Evolutionary conservation across 2,797 vertebrate genomes (phyloP).

Genomic region (Sebastiscus albofasciatus): DNA sequence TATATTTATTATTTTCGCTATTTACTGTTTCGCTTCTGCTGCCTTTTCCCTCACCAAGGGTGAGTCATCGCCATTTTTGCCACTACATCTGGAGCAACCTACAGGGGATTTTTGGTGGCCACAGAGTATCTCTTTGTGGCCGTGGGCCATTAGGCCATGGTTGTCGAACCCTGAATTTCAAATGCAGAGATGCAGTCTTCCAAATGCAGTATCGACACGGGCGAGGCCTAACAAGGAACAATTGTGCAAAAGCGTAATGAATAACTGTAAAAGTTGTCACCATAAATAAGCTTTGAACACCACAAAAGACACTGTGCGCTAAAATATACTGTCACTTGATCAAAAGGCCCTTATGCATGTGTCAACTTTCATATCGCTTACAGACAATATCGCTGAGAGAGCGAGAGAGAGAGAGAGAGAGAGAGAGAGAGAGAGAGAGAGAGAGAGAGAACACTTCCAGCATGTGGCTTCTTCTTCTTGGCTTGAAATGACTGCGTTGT

Average conservation of each 20-base stretch:
- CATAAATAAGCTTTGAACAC: constrained; percentile 5
- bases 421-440: neutral
- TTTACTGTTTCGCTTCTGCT: no score
- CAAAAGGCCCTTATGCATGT: constrained; percentile 23
- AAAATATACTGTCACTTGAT: constrained; percentile 44
- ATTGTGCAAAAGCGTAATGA: neutral
- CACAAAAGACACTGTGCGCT: constrained; percentile 6
- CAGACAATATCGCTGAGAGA: constrained; percentile 7
- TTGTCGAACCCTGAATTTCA: neutral
- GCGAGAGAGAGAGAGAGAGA: neutral
- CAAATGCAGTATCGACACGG: neutral
- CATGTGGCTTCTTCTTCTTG: neutral
- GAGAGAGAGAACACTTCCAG: neutral
- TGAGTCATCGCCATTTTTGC: no score
- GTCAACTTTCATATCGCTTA: constrained; percentile 37
- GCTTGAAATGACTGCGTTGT: constrained; percentile 18
- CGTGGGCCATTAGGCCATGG: no score
- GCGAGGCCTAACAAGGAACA: neutral
- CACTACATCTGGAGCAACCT: no score
- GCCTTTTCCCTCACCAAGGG: no score
- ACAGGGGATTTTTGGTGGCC: neutral
- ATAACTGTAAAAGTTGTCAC: constrained; percentile 2
- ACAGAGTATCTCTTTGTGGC: no score
- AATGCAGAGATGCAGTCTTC: neutral
- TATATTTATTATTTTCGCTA: no score